These are phyloP conservation scores for Sarcophilus harrisii DNA, from an alignment of 2,797 vertebrate genomes.

Conservation along the genomic window DNA sequence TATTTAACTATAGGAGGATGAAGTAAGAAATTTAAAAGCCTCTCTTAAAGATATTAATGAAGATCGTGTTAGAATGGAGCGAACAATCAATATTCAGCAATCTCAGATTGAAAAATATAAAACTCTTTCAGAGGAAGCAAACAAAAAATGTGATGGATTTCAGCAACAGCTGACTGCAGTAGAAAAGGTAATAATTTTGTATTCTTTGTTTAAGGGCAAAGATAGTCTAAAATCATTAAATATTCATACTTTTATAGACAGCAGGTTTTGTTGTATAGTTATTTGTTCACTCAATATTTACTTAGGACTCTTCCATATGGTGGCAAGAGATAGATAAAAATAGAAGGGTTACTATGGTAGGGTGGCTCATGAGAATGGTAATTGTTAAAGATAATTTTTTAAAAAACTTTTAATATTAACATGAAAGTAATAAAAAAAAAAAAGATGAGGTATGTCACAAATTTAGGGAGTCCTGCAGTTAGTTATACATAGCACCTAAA, in stretches of 20 bases:
- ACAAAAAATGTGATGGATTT: conserved; percentile 88
- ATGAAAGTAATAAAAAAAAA: conserved; percentile 24
- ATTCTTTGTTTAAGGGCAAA: conserved; percentile 47
- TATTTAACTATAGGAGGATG: conserved; percentile 89
- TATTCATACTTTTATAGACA: neutral
- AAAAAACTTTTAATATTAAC: neutral
- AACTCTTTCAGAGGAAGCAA: conserved; percentile 89
- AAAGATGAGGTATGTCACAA: neutral
- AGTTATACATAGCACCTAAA: neutral
- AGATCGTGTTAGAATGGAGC: conserved; percentile 89
- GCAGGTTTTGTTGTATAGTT: conserved; percentile 17
- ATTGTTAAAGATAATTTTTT: conserved; percentile 2
- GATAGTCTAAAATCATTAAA: conserved; percentile 3
- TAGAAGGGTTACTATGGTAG: neutral
- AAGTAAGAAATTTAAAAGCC: conserved; percentile 88
- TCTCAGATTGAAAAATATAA: conserved; percentile 93
- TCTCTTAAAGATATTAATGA: conserved; percentile 91
- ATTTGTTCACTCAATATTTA: conserved; percentile 26
- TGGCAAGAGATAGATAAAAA: neutral
- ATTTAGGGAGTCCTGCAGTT: neutral
- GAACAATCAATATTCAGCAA: conserved; percentile 87
- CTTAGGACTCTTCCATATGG: neutral
- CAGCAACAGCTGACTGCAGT: conserved; percentile 89
- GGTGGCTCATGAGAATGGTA: neutral
- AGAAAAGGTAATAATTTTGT: conserved; percentile 88